A percentile compares a stretch with the other conserved stretches of the same genome.
These are phyloP conservation scores for Erannis defoliaria DNA, from an alignment of 2,888 invertebrate species.

Conservation along the genomic window DNA sequence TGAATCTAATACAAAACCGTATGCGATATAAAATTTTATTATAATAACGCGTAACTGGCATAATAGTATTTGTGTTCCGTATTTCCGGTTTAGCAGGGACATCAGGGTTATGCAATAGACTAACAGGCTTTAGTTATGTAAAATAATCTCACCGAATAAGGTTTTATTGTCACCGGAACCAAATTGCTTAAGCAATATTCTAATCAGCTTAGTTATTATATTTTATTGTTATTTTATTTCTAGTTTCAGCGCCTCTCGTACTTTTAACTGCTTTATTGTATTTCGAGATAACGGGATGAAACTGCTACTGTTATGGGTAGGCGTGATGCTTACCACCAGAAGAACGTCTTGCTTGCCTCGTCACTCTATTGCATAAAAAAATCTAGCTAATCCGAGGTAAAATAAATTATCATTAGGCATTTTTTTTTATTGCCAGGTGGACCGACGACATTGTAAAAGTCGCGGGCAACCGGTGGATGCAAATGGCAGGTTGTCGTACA, in stretches of 20 bases:
- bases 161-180: background rate
- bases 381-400: too few species aligned
- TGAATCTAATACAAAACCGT: conserved; percentile 10
- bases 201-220: background rate
- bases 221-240: background rate
- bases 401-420: too few species aligned
- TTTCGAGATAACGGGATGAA: too few species aligned
- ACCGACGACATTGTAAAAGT: too few species aligned
- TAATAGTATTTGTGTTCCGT: background rate
- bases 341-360: too few species aligned
- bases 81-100: conserved; percentile 9
- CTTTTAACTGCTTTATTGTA: too few species aligned
- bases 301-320: too few species aligned
- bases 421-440: too few species aligned
- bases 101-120: conserved; percentile 1
- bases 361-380: too few species aligned
- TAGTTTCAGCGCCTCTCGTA: background rate
- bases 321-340: too few species aligned
- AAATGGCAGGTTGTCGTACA: too few species aligned
- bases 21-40: conserved; percentile 8
- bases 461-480: too few species aligned
- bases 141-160: background rate
- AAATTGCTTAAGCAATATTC: background rate
- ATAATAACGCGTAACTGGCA: conserved; percentile 1
- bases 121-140: conserved; percentile 6